Base-by-base conservation (phyloP, 2,888 invertebrate genomes). In the Sinhomidia bicolor region DNA sequence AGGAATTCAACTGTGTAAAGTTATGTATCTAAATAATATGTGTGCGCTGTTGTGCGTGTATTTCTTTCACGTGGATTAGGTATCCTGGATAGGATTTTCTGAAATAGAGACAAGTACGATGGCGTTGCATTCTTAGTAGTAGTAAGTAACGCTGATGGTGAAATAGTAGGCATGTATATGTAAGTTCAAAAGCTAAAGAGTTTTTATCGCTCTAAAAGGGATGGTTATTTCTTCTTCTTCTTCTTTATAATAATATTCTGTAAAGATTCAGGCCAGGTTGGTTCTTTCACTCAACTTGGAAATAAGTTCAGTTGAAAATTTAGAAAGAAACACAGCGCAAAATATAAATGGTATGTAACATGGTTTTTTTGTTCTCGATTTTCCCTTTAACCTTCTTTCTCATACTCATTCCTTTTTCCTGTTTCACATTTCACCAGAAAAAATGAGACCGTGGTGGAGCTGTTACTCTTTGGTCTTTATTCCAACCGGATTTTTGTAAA, bases 301-400 rank as follows among this genome's bases (percentile, higher is more conserved):
- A 32, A 29, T n/a, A 14, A 62, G 62, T 7, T 32, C 62, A 26
- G 20, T 6, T 68, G n/a, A 41, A 68, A 68, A 68, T 68, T 36
- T 68, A 62, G 36, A 41, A 20, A 68, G 26, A 68, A 41, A 68
- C 0, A 2, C 17, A 41, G 29, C 4, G 41, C n/a, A n/a, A n/a
- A n/a, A n/a, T 36, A 68, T 68, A 68, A 62, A 68, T 68, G 68
- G 68, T 68, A 41, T 54, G 32, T 78, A 78, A 54, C 78, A 54
- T 54, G 36, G 54, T 78, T 78, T 78, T 78, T n/a, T n/a, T n/a
- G 32, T 78, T 78, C 78, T 78, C 78, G 32, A 78, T 54, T 78
- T 76, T 51, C 76, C 54, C 51, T 74, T 44, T 62, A 62, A 62
- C 62, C 62, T 62, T 62, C 62, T 68, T 68, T 68, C 17, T 68